phyloP scores from a whole-genome alignment of 2,888 invertebrate species.

The Azorinus chamasolen region DNA sequence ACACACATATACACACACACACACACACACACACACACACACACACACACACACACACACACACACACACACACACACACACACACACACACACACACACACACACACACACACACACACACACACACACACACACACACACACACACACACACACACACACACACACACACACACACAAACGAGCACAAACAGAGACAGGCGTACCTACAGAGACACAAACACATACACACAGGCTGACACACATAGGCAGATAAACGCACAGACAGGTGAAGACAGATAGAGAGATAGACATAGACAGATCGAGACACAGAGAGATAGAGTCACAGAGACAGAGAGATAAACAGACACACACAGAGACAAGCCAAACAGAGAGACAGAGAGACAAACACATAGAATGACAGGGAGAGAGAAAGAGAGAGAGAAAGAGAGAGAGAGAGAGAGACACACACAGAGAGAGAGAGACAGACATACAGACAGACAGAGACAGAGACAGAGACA shows the following conservation, averaged over 20 bases:
- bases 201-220: background rate
- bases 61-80: constrained; percentile 10
- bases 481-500: too few relatives aligned
- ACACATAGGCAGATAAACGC: too few relatives aligned
- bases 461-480: too few relatives aligned
- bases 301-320: too few relatives aligned
- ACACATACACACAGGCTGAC: too few relatives aligned
- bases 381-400: constrained; percentile 4
- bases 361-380: too few relatives aligned
- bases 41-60: constrained; percentile 20
- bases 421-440: constrained; percentile 17
- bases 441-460: constrained; percentile 16
- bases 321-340: constrained; percentile 15
- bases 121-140: constrained; percentile 4
- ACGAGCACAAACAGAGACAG: too few relatives aligned
- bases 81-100: background rate
- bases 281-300: too few relatives aligned
- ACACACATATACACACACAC: background rate
- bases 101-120: constrained; percentile 21
- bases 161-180: too few relatives aligned
- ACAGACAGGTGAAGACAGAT: too few relatives aligned
- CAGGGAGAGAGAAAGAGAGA: too few relatives aligned
- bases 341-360: too few relatives aligned
- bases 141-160: background rate
- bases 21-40: constrained; percentile 9